Percentiles rank a stretch among this genome's conserved stretches.
Evolutionary conservation across 2,797 vertebrate species (phyloP).

Genomic region (Amphiprion clarkii): DNA sequence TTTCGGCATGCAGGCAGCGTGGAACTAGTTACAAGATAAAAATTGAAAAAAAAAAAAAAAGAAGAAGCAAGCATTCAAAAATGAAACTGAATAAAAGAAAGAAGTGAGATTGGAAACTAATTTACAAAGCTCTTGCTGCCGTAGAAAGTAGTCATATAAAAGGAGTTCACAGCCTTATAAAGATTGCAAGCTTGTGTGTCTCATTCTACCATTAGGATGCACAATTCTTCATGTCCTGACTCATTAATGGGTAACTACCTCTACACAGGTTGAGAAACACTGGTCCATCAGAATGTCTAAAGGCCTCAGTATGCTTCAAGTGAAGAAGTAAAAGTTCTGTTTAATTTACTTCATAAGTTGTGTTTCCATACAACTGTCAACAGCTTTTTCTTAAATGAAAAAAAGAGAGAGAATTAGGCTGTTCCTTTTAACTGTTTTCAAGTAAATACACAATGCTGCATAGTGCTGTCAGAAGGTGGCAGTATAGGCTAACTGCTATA

Average conservation of each 20-base stretch:
- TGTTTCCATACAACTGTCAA: neutral
- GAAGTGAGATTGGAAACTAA: conserved; percentile 10
- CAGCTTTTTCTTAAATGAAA: neutral
- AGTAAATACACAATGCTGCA: too few relatives aligned
- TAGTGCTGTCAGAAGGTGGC: too few relatives aligned
- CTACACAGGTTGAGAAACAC: conserved; percentile 1
- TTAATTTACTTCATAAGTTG: neutral
- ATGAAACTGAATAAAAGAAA: conserved; percentile 9
- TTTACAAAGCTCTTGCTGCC: conserved; percentile 19
- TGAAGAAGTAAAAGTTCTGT: neutral
- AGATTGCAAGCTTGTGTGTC: neutral
- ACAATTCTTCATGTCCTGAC: neutral
- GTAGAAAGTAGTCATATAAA: conserved; percentile 36
- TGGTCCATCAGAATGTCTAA: conserved; percentile 11
- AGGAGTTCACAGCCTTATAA: neutral
- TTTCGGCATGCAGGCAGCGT: conserved; percentile 88
- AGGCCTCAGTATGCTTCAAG: conserved; percentile 50
- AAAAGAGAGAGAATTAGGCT: too few relatives aligned
- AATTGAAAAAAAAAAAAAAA: neutral
- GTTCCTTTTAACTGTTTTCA: too few relatives aligned
- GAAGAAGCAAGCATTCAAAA: conserved; percentile 57
- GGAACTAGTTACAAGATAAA: conserved; percentile 77
- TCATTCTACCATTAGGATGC: neutral
- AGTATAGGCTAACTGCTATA: too few relatives aligned
- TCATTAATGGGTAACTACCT: neutral